A percentile compares a stretch with the other conserved stretches of the same genome.
phyloP scores from a whole-genome alignment of 1,140 invertebrate genomes.

The Harpegnathos saltator region DNA sequence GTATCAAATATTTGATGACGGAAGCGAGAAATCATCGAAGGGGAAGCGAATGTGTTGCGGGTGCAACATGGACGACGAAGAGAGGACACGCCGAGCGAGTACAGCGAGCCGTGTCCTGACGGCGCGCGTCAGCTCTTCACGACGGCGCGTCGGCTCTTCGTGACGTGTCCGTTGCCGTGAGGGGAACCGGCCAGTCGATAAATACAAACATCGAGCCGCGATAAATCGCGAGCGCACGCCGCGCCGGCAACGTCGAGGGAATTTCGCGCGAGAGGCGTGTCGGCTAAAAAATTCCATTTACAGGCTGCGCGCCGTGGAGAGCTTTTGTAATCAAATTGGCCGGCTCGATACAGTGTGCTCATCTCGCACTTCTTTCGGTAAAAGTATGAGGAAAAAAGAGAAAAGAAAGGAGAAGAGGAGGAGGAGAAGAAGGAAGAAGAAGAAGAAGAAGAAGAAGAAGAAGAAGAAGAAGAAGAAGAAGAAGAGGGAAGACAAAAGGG shows the following conservation, averaged over 20 bases:
- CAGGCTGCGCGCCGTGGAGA: constrained; percentile 7
- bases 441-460: too few relatives aligned
- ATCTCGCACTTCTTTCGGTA: not conserved
- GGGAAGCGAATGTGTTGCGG: too few relatives aligned
- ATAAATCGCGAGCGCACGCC: not conserved
- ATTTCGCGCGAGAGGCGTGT: not conserved
- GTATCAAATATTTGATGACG: not conserved
- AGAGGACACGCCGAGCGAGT: too few relatives aligned
- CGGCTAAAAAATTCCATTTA: constrained; percentile 49
- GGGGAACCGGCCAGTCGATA: not conserved
- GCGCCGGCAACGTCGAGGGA: not conserved
- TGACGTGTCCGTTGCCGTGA: not conserved
- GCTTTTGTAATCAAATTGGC: constrained; percentile 41
- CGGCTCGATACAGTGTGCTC: not conserved
- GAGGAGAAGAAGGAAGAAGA: too few relatives aligned
- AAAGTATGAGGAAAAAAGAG: too few relatives aligned
- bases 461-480: too few relatives aligned
- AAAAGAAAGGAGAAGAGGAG: too few relatives aligned
- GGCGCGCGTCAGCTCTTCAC: too few relatives aligned
- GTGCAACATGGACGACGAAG: too few relatives aligned
- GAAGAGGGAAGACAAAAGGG: too few relatives aligned
- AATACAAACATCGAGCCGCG: not conserved
- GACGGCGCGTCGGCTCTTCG: too few relatives aligned
- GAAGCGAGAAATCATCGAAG: not conserved
- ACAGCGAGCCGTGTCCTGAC: too few relatives aligned